Conservation (phyloP, 2,888 invertebrate genomes). For the Hartigia nigra region DNA sequence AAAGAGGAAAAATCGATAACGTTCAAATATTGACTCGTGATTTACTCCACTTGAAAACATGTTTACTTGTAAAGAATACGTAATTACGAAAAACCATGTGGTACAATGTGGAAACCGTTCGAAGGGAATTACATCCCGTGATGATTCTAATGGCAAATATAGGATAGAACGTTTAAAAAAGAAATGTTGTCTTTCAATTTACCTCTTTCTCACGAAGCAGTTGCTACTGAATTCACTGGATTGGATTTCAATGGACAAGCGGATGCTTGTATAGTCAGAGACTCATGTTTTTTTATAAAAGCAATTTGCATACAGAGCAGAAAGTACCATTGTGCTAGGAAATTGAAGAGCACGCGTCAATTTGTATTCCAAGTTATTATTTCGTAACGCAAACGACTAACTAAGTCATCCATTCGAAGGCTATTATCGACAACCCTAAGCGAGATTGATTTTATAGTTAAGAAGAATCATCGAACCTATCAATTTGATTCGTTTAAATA, state of each 20-base stretch:
- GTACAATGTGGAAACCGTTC: not conserved
- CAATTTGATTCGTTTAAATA: not conserved
- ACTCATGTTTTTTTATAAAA: constrained; percentile 39
- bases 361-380: too few relatives aligned
- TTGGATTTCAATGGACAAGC: not conserved
- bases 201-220: not conserved
- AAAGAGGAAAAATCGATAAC: not conserved
- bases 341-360: constrained; percentile 37
- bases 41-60: not conserved
- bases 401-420: not conserved
- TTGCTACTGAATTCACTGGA: not conserved
- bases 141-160: not conserved
- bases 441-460: not conserved
- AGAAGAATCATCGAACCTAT: not conserved
- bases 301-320: constrained; percentile 51
- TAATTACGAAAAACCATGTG: not conserved
- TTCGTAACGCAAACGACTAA: not conserved
- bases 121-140: not conserved
- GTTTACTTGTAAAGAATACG: not conserved
- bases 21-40: not conserved
- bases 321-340: constrained; percentile 41
- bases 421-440: not conserved
- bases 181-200: not conserved
- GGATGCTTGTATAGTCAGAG: not conserved
- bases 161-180: not conserved